Percentiles rank a stretch among this genome's conserved stretches.
Conservation (phyloP, 2,888 invertebrate genomes). For the Aspidiotus rigidus region DNA sequence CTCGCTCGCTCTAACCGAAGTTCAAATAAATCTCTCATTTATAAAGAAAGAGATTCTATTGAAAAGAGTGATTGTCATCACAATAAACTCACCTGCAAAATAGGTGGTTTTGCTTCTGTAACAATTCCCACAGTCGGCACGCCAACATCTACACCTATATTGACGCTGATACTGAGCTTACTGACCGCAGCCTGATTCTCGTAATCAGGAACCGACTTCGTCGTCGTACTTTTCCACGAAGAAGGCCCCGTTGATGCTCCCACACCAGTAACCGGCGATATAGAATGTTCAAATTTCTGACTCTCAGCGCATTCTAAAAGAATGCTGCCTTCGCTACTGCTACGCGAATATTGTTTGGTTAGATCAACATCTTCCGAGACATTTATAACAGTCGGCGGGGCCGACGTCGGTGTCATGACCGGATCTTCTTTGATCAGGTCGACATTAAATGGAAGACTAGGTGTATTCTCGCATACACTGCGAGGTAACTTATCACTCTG, state of each 20-base stretch:
- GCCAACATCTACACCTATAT: neutral
- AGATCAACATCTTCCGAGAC: too few relatives aligned
- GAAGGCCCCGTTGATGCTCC: neutral
- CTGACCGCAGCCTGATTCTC: neutral
- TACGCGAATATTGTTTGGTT: neutral
- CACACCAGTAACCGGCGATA: neutral
- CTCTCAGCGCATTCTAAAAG: neutral
- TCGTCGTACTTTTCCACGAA: neutral
- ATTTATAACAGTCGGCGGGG: too few relatives aligned
- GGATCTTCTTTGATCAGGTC: constrained; percentile 10
- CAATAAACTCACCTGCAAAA: neutral
- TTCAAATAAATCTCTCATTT: too few relatives aligned
- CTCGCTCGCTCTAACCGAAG: too few relatives aligned
- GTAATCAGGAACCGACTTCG: neutral
- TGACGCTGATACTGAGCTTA: constrained; percentile 4
- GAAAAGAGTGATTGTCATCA: too few relatives aligned
- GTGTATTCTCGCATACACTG: constrained; percentile 25
- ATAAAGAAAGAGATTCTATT: too few relatives aligned
- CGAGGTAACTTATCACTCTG: constrained; percentile 34
- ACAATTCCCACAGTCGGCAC: neutral
- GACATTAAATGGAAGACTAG: constrained; percentile 28
- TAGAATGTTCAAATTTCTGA: neutral
- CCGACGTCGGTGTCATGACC: neutral
- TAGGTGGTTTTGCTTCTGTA: neutral
- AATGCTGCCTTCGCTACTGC: neutral